Evolutionary conservation across 2,888 invertebrate genomes (phyloP).

Genomic region (Leucophora obtusa): DNA sequence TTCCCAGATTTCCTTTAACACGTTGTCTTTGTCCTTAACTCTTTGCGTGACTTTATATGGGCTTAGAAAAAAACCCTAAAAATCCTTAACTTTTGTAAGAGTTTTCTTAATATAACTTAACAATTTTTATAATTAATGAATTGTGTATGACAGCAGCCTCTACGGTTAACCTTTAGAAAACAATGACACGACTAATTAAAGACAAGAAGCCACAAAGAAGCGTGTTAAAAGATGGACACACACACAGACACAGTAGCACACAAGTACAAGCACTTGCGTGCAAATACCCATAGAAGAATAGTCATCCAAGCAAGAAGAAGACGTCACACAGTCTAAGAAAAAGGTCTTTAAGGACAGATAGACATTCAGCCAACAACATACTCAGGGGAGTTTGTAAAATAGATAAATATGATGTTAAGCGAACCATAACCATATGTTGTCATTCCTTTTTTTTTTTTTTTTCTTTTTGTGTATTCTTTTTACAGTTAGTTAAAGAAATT

Average conservation of each 20-base stretch:
- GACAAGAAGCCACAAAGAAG: conserved; percentile 50
- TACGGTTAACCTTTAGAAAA: conserved; percentile 12
- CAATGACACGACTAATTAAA: conserved; percentile 60
- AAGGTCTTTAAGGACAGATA: conserved; percentile 23
- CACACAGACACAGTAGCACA: conserved; percentile 33
- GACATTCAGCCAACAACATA: not conserved
- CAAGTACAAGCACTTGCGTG: conserved; percentile 52
- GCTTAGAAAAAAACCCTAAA: not conserved
- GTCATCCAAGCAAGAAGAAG: conserved; percentile 21
- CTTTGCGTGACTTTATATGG: not conserved
- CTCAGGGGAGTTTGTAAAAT: conserved; percentile 21
- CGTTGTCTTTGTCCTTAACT: not conserved
- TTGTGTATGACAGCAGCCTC: conserved; percentile 35
- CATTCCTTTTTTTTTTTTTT: not conserved
- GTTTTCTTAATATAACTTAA: not conserved
- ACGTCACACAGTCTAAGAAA: conserved; percentile 46
- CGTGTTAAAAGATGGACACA: conserved; percentile 28
- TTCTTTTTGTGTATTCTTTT: no score
- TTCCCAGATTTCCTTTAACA: not conserved
- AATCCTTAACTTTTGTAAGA: conserved; percentile 1
- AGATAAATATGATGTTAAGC: conserved; percentile 10
- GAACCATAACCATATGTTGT: conserved; percentile 25
- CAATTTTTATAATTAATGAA: conserved; percentile 31
- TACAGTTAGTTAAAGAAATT: conserved; percentile 31
- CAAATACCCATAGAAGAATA: not conserved